Base-by-base conservation (phyloP, 2,888 invertebrate species). In the Agriopis marginaria region DNA sequence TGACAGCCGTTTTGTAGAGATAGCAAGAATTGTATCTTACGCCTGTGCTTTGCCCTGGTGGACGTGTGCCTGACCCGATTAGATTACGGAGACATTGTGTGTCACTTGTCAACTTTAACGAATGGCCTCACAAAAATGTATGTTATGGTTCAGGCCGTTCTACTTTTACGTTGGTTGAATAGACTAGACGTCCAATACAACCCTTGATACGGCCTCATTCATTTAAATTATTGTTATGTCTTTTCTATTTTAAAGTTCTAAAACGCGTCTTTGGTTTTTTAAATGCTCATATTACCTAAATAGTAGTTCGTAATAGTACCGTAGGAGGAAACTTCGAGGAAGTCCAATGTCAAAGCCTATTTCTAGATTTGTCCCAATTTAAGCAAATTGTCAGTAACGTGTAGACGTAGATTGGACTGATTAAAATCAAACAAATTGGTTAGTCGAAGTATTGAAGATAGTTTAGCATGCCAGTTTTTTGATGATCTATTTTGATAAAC, bases 1-100 rank as follows among this genome's bases (percentile, higher is more conserved):
- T 53, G 63, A 66, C 51, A 65, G 32, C 68, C 64, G 59, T 68
- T 70, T 71, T 66, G 66, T 72, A 54, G 77, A 71, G 71, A 67
- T 67, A 67, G 61, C 56, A 12, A 51, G 49, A 54, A 59, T 75
- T 61, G 68, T 79, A 75, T 78, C 78, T 79, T 75, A 75, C 77
- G 77, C 73, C 66, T 72, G 75, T 75, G 68, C 73, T 78, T 73
- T 73, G 61, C 79, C 58, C 67, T 74, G 72, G 64, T 75, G 77
- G 77, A 79, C 32, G 83, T 80, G 81, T 77, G 68, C 56, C 58
- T 87, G 89, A 86, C 89, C 89, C 83, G 87, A 86, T 89, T 89
- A 88, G 86, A 87, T 89, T 87, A 88, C 79, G 79, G 59, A 82
- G 82, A 87, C 87, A 89, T 90, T 89, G 89, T 89, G 85, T 85